These are phyloP conservation scores for Drosophila rellima DNA, from an alignment of 2,888 invertebrate genomes.

Conservation along the genomic window DNA sequence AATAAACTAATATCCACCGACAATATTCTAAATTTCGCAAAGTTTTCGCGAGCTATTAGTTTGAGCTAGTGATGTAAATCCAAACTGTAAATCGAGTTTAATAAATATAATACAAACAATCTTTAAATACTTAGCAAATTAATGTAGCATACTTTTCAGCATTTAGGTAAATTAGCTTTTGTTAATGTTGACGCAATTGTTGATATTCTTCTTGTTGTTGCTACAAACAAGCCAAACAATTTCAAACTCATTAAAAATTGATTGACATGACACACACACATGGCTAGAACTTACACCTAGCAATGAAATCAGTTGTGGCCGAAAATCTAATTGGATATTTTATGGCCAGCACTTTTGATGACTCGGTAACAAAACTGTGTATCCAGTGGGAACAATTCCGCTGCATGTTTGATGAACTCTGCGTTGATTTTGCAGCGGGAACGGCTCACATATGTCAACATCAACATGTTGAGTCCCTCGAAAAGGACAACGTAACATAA, in stretches of 20 bases:
- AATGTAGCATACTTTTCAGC: conserved; percentile 21
- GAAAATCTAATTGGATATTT: conserved; percentile 80
- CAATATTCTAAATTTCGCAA: neutral
- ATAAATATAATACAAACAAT: too few relatives aligned
- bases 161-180: conserved; percentile 44
- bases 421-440: conserved; percentile 49
- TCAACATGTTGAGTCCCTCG: conserved; percentile 39
- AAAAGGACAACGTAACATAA: conserved; percentile 75
- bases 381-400: conserved; percentile 69
- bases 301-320: conserved; percentile 62
- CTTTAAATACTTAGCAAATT: conserved; percentile 3
- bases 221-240: conserved; percentile 65
- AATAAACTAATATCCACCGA: conserved; percentile 8
- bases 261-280: conserved; percentile 60
- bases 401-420: conserved; percentile 75
- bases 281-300: conserved; percentile 30
- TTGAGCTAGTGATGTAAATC: too few relatives aligned
- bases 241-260: conserved; percentile 83
- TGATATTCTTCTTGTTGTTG: conserved; percentile 4
- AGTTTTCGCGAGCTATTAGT: neutral
- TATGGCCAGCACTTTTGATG: conserved; percentile 76
- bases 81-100: too few relatives aligned
- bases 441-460: conserved; percentile 62
- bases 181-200: conserved; percentile 19
- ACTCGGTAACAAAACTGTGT: conserved; percentile 43